Evolutionary conservation across 2,888 invertebrate genomes (phyloP), one percentile per base, ranked within the genome.

Genomic region (Callinectes sapidus): DNA sequence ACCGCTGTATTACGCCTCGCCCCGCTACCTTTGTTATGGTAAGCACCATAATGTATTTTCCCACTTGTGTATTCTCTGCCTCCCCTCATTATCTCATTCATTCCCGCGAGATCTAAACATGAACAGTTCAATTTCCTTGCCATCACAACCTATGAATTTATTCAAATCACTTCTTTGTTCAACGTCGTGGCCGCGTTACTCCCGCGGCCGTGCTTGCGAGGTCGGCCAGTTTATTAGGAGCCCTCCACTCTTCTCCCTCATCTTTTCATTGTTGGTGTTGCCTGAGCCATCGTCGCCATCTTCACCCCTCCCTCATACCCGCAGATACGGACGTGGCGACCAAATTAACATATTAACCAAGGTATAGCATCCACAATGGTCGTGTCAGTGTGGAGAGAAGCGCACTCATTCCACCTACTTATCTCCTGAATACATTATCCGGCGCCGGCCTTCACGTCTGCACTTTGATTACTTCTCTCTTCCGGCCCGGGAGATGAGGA

Each of bases 371-470:
- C 89, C 71, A 89, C 89, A 89, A 89, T 89, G 89, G 71, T 61
- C 39, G 89, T 71, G 89, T 71, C 89, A 89, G 89, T 77, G 35
- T 18, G 42, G 28, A 48, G 71, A 48, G 39, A n/a, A 32, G 61
- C 35, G 35, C 39, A 89, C 89, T 89, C 39, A 77, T 77, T 77
- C 66, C 88, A 54, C 54, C 71, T n/a, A 42, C 71, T 88, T 77
- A 89, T 89, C 89, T 71, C 71, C 42, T 77, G 89, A 71, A 89
- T 89, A 89, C 71, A 89, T 89, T 89, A 89, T 89, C 71, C 71
- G 48, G n/a, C 54, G 28, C 54, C 28, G 87, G 87, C 48, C 54
- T 87, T 48, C 81, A 88, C 88, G 55, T 89, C 42, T 48, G 35
- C 48, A 39, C 39, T 61, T 61, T 48, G 42, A 39, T 89, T 66